Evolutionary conservation across 2,797 vertebrate species (phyloP), one percentile per base, ranked within the genome.

Genomic region (Cichlasoma orientale): DNA sequence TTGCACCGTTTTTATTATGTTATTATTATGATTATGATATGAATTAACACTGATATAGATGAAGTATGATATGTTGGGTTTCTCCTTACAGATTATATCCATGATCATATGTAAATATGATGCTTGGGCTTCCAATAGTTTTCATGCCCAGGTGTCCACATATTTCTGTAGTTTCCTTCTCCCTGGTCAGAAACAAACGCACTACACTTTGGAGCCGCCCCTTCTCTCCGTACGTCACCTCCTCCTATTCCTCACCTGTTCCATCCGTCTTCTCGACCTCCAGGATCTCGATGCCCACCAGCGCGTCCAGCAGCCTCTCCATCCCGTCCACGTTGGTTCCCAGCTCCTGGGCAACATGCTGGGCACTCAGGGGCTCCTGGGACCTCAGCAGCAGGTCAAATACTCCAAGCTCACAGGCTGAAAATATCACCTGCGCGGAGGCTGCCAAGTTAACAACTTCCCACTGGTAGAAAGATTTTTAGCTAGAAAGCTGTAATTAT

Each of bases 381-480:
- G 94, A 90, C 50, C 41, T 89, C 76, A 95, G 80, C 77, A 96
- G 88, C 47, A 95, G 91, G 86, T 96, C 95, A 4, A 96, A 96
- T 73, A 96, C 90, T 0, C 95, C 95, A 19, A 95, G 86, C 82
- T 96, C 95, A 85, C 95, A 95, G 61, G 95, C 95, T 0, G 95
- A 90, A 33, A 96, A 96, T 8, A 96, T 96, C 71, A 92, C 92
- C 95, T 96, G 86, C 1, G 0, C 29, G 47, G 12, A 16, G 21
- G 9, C 2, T 19, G 21, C 5, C 18, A 36, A 14, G 21, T 69
- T 25, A 56, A 63, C 56, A 56, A 13, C 56, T 56, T 44, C 7
- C 38, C 38, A 19, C 14, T 29, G 9, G 10, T 0, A 68, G 61
- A 18, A 44, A 50, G 41, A 68, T 23, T 29, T 47, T 29, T 50